Evolutionary conservation across 2,888 invertebrate genomes (phyloP), one percentile per base, ranked within the genome.

Genomic region (Macrophya alboannulata): DNA sequence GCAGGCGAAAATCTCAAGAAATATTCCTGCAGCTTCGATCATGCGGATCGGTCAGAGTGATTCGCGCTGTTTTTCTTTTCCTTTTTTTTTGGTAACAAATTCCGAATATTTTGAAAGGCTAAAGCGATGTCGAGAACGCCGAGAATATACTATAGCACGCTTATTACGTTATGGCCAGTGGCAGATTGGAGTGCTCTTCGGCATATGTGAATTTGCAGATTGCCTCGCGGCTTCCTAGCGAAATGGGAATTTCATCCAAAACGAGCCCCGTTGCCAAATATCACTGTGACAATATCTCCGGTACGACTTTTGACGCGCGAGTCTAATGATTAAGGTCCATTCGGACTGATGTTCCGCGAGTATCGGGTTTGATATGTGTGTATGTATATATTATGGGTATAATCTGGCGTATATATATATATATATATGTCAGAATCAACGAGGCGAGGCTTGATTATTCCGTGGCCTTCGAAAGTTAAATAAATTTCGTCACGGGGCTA

Each of bases 401-500:
- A 37, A 37, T 55, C 55, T 55, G 55, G 55, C 55, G 15, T 48
- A 48, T 21, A 31, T 72, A 43, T n/a, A 43, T 17, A 17, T 10
- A 77, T 25, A n/a, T 77, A 43, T 48, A 31, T 48, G 48, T 48
- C 68, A 15, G 45, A 81, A 25, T 31, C 83, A 83, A 68, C 83
- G 83, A 83, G 71, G 31, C 86, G 85, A 84, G 81, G 76, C 85
- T 76, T 74, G 89, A 91, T 90, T 89, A 89, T 88, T 88, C 88
- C 87, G 86, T 85, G 87, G 88, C 85, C 85, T 85, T 87, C 86
- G 88, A 90, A 91, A 92, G 88, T 92, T 92, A 91, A 90, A 91
- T 92, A 91, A 92, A 92, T 92, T 92, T 92, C 89, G 89, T 90
- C 89, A 89, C 90, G 77, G 85, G 85, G 90, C 90, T 89, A 89